Base-by-base conservation (phyloP, 2,888 invertebrate species). In the Calliopum simillimum region DNA sequence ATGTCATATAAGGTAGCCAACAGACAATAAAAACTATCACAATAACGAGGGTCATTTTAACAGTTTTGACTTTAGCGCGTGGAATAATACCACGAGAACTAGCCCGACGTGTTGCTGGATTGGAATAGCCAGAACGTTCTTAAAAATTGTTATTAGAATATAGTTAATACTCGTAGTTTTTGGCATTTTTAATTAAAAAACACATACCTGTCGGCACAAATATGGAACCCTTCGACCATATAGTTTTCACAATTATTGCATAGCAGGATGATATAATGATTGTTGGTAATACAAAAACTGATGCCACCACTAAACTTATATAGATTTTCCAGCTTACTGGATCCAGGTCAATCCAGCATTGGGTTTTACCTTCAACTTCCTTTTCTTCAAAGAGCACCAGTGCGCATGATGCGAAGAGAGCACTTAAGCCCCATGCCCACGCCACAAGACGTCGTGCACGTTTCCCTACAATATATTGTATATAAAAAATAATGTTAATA, bases 1-100 rank as follows among this genome's bases (percentile, higher is more conserved):
- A 97, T 68, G 97, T 90, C 85, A 97, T 95, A 87, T 96, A 98
- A 0, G 97, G 97, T 68, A 95, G 95, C 97, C 97, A 97, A 87
- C 97, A 97, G 11, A 97, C 87, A 74, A 97, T 93, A 86, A 97
- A 97, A 46, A 96, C 97, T 79, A 96, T 94, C 71, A 98, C 97
- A 79, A 98, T 98, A 77, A 97, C 96, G 77, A 98, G 93, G 0
- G 98, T 98, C 96, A 98, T 98, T 87, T 98, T 97, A 73, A 98
- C 95, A 16, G 97, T 97, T 88, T 98, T 98, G 79, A 98, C 95
- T 88, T 97, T 97, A 44, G 98, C 98, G 73, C 95, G 91, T 0
- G 97, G 97, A 81, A 98, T 97, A 72, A 97, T 92, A 56, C 97
- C 98, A 63, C 97, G 89, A 25, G 96, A 96, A 83, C 96, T 96